Evolutionary conservation across 2,797 vertebrate species (phyloP), one percentile per base, ranked within the genome.

Genomic region (Sebastes itinus): DNA sequence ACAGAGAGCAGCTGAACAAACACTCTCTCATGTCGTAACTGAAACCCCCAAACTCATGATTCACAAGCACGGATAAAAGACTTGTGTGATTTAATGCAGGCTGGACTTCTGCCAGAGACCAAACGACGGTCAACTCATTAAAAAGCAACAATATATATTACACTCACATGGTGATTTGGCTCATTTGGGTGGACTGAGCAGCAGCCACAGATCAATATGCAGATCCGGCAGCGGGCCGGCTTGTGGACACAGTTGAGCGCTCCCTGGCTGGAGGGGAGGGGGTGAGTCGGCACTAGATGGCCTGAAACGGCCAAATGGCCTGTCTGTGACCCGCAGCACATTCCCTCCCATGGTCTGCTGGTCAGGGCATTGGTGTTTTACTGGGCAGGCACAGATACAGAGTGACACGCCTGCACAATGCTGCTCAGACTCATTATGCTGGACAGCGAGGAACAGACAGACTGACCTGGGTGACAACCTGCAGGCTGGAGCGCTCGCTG

Each of bases 1-100:
- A 49, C 69, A 60, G 59, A 32, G 87, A 82, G 54, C 87, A 88
- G 87, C 90, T 92, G 87, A 88, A 81, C 78, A 89, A 92, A 90
- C 82, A 88, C 16, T 35, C 80, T 82, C 66, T 84, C 62, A 88
- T 77, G 78, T 69, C 72, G 77, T 67, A 72, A 76, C 74, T 42
- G 62, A 86, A 78, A 80, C 84, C 84, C 42, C 56, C 32, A 56
- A 77, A 73, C 64, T 73, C 72, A 77, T 86, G 80, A 52, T 58
- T 85, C 72, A 61, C 32, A 25, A 54, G 16, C 18, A n/a, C 1
- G 32, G 35, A 83, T 81, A 58, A 84, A 81, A 84, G 75, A 75
- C 38, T 27, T 67, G 54, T 35, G 77, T 75, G 70, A 81, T 83
- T 63, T 54, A 64, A 75, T 54, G 56, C 71, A 7, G 33, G n/a